Evolutionary conservation across 2,888 invertebrate genomes (phyloP).

Genomic region (Eumerus sabulonum): DNA sequence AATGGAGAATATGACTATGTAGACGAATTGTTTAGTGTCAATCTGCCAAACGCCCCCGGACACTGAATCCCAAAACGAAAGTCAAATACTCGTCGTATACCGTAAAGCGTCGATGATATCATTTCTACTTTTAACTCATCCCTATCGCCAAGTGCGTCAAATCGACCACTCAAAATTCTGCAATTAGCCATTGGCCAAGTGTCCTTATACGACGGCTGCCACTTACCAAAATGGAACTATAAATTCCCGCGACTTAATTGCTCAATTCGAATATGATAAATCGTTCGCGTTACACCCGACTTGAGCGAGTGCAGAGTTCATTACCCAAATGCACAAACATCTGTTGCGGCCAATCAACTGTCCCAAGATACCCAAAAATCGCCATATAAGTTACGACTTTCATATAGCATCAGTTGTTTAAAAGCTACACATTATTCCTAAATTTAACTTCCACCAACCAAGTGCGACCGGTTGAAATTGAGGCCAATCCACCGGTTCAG

Average conservation of each 20-base stretch:
- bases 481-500: slow-evolving; percentile 37
- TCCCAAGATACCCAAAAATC: too few species aligned
- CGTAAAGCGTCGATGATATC: too few species aligned
- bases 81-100: too few species aligned
- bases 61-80: too few species aligned
- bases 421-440: slow-evolving; percentile 26
- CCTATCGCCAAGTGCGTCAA: slow-evolving; percentile 2
- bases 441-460: slow-evolving; percentile 34
- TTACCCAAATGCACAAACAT: slow-evolving; percentile 38
- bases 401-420: not conserved
- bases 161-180: not conserved
- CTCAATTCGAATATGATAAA: slow-evolving; percentile 61
- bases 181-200: slow-evolving; percentile 22
- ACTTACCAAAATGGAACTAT: slow-evolving; percentile 23
- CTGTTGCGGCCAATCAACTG: slow-evolving; percentile 52
- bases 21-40: too few species aligned
- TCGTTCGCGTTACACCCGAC: slow-evolving; percentile 38
- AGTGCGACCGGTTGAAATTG: slow-evolving; percentile 1
- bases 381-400: slow-evolving; percentile 30
- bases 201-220: slow-evolving; percentile 57
- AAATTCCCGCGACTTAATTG: slow-evolving; percentile 50
- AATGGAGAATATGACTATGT: too few species aligned
- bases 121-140: not conserved
- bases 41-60: too few species aligned
- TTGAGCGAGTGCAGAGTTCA: slow-evolving; percentile 22